These are phyloP conservation scores for Chlorocebus sabaeus DNA, from an alignment of 2,113 vertebrate species.

Conservation along the genomic window DNA sequence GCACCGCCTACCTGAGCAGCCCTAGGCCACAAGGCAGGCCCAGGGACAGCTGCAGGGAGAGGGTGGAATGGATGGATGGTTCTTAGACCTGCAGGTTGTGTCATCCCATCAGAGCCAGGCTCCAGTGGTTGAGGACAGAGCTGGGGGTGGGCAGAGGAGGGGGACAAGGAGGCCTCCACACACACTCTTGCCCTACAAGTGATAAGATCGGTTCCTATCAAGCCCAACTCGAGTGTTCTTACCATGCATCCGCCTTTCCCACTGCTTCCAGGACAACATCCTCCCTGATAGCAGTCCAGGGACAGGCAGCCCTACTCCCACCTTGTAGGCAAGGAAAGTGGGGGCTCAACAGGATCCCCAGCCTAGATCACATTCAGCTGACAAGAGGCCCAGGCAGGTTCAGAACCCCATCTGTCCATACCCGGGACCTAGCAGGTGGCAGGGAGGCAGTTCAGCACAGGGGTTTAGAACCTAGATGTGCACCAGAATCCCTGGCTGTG, in stretches of 20 bases:
- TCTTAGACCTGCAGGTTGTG: background rate
- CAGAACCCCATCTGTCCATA: background rate
- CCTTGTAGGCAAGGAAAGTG: background rate
- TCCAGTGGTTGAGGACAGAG: background rate
- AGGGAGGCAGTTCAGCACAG: no score
- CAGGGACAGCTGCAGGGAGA: background rate
- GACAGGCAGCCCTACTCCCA: accelerated
- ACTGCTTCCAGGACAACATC: no score
- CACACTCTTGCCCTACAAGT: background rate
- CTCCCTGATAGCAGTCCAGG: no score
- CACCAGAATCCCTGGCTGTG: accelerated
- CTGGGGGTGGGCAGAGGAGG: background rate
- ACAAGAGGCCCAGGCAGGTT: background rate
- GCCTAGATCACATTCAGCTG: background rate
- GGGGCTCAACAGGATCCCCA: background rate
- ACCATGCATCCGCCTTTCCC: background rate
- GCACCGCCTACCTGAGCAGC: background rate
- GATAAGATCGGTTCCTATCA: no score
- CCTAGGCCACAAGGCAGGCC: no score
- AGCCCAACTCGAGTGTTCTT: background rate
- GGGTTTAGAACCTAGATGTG: accelerated
- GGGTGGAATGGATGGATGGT: no score
- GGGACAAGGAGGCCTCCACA: accelerated
- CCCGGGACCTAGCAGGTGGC: accelerated
- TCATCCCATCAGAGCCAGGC: background rate